Base-by-base conservation (phyloP, 2,113 vertebrate species). In the Pandion haliaetus region DNA sequence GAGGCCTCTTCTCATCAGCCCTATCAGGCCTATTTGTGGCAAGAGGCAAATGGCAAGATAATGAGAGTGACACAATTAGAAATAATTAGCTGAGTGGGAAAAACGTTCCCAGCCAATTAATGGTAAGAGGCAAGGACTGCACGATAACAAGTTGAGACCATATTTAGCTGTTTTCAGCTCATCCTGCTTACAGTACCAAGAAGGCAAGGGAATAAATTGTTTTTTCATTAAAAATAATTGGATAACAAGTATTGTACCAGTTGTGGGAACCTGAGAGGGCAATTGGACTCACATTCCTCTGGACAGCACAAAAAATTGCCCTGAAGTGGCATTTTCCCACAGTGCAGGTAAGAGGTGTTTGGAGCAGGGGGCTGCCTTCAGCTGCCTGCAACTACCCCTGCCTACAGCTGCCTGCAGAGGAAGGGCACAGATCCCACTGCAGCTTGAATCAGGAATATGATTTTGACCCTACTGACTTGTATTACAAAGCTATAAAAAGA, bases 11-110 rank as follows among this genome's bases (percentile, higher is more conserved):
- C 77, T 66, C 59, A 13, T 76, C 82, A 71, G 65, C 65, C 6
- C 0, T 32, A 49, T 15, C 81, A 50, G 20, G 25, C 42, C 32
- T 42, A 9, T 71, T 26, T 50, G 12, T 79, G 57, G 87, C 42
- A 62, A 74, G 52, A 91, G 42, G 87, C 42, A 85, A 90, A 88
- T 6, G 6, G 74, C 57, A 82, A 88, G 77, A 76, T 76, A 88
- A 94, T 55, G 74, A 32, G 63, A 62, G 47, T 13, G 54, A 17
- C 82, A 74, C 74, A 90, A 90, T 92, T 82, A 95, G 88, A 80
- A 65, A 86, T 93, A 96, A 96, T 96, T 93, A 93, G 82, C 52
- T 3, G 4, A 94, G 70, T 76, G 78, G 85, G 78, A 88, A 94
- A 93, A 85, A 61, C 2, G 0, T 82, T 91, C 90, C 92, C 74